Evolutionary conservation across 1,140 invertebrate genomes (phyloP), one percentile per base, ranked within the genome.

Genomic region (Periplaneta americana): DNA sequence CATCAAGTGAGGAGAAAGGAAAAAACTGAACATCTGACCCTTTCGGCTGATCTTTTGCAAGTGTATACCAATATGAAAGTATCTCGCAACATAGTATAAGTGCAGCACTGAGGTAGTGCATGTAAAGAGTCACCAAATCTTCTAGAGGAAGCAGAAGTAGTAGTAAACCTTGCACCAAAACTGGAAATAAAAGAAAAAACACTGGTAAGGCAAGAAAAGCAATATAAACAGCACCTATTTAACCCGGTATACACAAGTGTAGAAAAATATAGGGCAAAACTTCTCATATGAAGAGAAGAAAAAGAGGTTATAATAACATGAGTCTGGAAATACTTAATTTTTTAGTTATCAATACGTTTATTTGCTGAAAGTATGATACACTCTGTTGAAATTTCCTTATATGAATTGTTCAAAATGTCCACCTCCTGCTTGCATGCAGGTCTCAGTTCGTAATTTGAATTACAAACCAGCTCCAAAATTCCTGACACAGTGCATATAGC

Each of bases 121-220:
- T 88, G 85, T 92, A 92, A 35, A 91, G 84, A 18, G 85, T 86
- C 18, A 91, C 87, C 32, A 92, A 86, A 81, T 88, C 86, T 75
- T 87, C 85, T 22, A 91, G 83, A 9, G 91, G 90, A 22, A 92
- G 85, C 9, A 90, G 84, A n/a, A 91, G 86, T 33, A 92, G 84
- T 17, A 90, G 84, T 22, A 89, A 83, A 32, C 89, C 89, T 83
- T 91, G 86, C 35, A 91, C 80, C 32, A 91, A 84, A 80, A 89
- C 91, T 91, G 88, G 74, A 89, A 88, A 81, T 66, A 80, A 84
- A 83, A 81, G 37, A 34, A 34, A 31, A 80, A 36, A 74, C n/a
- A 48, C 39, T 48, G n/a, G 11, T 15, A 48, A 15, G 39, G n/a
- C 1, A 48, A 48, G 10, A 48, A 22, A 48, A 48, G n/a, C 6